phyloP scores from a whole-genome alignment of 2,113 vertebrate genomes.

The Sorex araneus region DNA sequence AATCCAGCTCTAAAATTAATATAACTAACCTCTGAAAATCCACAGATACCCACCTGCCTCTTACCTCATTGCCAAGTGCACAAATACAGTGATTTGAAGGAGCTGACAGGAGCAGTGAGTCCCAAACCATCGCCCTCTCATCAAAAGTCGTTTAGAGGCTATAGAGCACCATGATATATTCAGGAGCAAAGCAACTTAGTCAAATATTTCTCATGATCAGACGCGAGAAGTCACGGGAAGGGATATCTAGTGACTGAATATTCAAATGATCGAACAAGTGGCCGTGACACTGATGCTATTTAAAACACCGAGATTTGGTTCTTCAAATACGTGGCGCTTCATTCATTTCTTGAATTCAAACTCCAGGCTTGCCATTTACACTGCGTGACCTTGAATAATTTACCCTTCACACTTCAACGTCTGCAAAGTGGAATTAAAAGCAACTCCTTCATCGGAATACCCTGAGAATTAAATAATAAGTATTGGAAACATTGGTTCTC shows the following conservation, averaged over 20 bases:
- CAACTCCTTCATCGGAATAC: not conserved
- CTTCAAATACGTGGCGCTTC: not conserved
- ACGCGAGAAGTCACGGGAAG: conserved; percentile 47
- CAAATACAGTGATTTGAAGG: conserved; percentile 26
- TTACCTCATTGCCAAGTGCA: conserved; percentile 35
- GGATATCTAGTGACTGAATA: not conserved
- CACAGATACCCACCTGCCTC: not conserved
- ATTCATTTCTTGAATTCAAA: conserved; percentile 34
- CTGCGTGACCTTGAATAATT: not conserved
- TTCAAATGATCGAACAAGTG: not conserved
- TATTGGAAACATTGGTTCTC: not conserved
- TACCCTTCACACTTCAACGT: not conserved
- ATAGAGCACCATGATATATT: not conserved
- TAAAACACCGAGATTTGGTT: conserved; percentile 17
- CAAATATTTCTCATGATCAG: conserved; percentile 20
- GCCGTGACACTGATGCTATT: not conserved
- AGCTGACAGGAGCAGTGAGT: not conserved
- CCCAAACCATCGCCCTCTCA: conserved; percentile 38
- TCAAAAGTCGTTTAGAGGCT: conserved; percentile 22
- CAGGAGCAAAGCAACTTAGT: conserved; percentile 24
- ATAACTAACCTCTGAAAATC: conserved; percentile 23
- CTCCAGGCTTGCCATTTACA: not conserved
- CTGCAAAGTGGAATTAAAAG: not conserved
- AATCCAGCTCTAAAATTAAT: conserved; percentile 47
- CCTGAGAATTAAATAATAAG: not conserved